Conservation (phyloP, 2,888 invertebrate genomes). For the Drosophila sordidapex region DNA sequence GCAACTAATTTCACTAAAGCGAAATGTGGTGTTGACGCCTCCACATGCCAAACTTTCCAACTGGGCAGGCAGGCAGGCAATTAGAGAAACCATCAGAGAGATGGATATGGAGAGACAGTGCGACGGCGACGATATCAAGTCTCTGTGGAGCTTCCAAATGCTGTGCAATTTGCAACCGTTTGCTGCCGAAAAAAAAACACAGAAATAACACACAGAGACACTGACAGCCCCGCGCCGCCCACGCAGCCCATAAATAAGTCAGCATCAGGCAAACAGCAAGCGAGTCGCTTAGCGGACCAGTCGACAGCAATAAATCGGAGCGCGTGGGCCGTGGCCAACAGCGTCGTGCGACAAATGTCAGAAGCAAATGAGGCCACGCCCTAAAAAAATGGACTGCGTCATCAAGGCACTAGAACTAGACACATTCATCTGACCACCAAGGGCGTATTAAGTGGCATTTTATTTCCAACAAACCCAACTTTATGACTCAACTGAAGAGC, state of each 20-base stretch:
- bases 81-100: constrained; percentile 18
- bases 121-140: constrained; percentile 12
- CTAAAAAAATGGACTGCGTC: constrained; percentile 36
- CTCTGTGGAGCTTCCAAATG: constrained; percentile 48
- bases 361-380: constrained; percentile 66
- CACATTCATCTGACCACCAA: constrained; percentile 31
- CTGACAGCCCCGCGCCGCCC: constrained; percentile 51
- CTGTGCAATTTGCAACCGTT: constrained; percentile 77
- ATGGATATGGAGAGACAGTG: constrained; percentile 2
- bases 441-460: constrained; percentile 54
- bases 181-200: constrained; percentile 69
- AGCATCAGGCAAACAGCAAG: constrained; percentile 32
- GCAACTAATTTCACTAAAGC: constrained; percentile 67
- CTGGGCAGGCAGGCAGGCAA: constrained; percentile 16
- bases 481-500: constrained; percentile 57
- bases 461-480: constrained; percentile 27
- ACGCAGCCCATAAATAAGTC: constrained; percentile 69
- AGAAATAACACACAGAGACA: constrained; percentile 14
- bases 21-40: constrained; percentile 37
- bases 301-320: constrained; percentile 71
- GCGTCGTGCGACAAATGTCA: constrained; percentile 72
- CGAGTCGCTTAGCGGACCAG: constrained; percentile 55
- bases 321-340: constrained; percentile 64
- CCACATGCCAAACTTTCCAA: constrained; percentile 38
- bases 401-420: constrained; percentile 26